Base-by-base conservation (phyloP, 2,797 vertebrate species). In the Parauchenoglanis punctatus region DNA sequence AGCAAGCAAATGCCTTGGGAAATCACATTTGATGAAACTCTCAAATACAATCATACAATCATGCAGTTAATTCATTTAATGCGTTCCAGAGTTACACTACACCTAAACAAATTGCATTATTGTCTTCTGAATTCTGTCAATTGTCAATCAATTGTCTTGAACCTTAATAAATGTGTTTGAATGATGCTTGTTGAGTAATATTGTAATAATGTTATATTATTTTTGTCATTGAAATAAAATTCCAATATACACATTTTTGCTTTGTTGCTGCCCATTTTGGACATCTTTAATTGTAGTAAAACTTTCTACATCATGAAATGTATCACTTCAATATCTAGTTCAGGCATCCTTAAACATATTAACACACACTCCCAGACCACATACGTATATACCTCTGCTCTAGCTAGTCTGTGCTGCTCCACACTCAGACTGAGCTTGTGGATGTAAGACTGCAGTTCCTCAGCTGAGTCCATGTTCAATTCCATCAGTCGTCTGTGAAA, bases 401-500 rank as follows among this genome's bases (percentile, higher is more conserved):
- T 98, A 87, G 96, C 96, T 10, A 97, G 95, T 77, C 96, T 96
- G 87, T 97, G 97, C 72, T 91, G 98, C 82, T 99, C 98, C 90
- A 99, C 94, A 0, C 97, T 96, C 3, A 96, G 61, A 87, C 96
- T 97, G 89, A 99, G 94, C 87, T 99, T 99, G 91, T 96, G 96
- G 92, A 99, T 98, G 89, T 99, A 99, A 1, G 98, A 99, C 94
- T 98, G 98, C 70, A 99, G 96, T 85, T 99, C 98, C 89, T 99
- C 97, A 0, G 97, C 97, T 1, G 98, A 99, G 95, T 99, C 98
- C 98, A 99, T 99, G 95, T 99, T 99, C 85, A 99, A 95, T 90
- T 99, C 97, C 86, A 98, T 93, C 92, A 99, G 95, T 76, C 96
- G 97, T 94, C 97, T 97, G 87, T 97, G 98, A 91, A 99, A 99